phyloP scores from a whole-genome alignment of 2,113 vertebrate species.

The Blennius ocellaris region DNA sequence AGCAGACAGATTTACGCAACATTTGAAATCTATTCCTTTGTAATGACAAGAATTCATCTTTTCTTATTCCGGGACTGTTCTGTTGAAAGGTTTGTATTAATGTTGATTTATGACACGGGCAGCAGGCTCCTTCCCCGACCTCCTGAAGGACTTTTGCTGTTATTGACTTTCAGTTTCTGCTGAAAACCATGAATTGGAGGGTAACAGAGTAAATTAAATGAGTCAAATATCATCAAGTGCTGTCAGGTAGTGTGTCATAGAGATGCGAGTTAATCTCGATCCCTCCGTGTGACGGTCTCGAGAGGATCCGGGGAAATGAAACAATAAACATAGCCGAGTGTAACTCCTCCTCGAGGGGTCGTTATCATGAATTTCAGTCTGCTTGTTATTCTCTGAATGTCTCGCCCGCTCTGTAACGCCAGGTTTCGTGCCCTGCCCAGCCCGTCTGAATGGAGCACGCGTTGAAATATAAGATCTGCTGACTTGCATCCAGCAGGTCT shows the following conservation, averaged over 20 bases:
- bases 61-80: background rate
- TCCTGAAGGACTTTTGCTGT: conserved; percentile 16
- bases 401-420: conserved; percentile 2
- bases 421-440: conserved; percentile 13
- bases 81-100: conserved; percentile 15
- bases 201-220: conserved; percentile 47
- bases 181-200: conserved; percentile 23
- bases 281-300: conserved; percentile 27
- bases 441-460: conserved; percentile 38
- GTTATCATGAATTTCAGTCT: conserved; percentile 20
- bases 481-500: conserved; percentile 65
- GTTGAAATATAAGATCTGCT: conserved; percentile 70
- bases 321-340: conserved; percentile 43
- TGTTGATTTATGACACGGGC: conserved; percentile 21
- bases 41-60: conserved; percentile 35
- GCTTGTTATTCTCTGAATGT: conserved; percentile 38
- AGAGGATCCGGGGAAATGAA: conserved; percentile 35
- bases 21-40: conserved; percentile 35
- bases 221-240: conserved; percentile 34
- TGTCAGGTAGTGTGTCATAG: conserved; percentile 61
- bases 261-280: conserved; percentile 44
- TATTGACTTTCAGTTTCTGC: conserved; percentile 38
- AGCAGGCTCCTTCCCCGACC: background rate
- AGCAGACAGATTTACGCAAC: conserved; percentile 29
- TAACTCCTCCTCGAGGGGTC: conserved; percentile 18